phyloP scores from a whole-genome alignment of 2,113 vertebrate genomes.

The human (Homo sapiens) region DNA sequence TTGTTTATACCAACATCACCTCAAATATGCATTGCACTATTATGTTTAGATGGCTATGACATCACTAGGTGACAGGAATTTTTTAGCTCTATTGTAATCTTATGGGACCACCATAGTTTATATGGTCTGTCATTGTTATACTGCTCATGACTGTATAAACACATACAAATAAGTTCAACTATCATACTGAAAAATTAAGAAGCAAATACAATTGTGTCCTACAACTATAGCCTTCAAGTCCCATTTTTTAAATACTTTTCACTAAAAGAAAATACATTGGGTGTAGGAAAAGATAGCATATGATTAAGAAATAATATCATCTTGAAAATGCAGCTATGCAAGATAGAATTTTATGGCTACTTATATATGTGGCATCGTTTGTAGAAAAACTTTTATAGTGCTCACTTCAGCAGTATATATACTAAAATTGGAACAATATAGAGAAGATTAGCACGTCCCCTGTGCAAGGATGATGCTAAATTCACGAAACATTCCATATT shows the following conservation, averaged over 20 bases:
- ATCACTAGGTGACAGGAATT: not conserved
- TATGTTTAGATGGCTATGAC: not conserved
- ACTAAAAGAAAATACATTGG: not conserved
- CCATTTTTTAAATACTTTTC: not conserved
- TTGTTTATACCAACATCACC: not conserved
- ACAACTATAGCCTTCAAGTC: not conserved
- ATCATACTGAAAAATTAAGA: not conserved
- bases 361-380: not conserved
- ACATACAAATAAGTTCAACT: not conserved
- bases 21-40: not conserved
- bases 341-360: not conserved
- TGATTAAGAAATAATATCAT: not conserved
- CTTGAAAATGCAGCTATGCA: not conserved
- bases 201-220: not conserved
- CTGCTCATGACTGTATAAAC: not conserved
- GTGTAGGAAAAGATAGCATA: not conserved
- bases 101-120: not conserved
- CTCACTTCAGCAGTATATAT: too few species aligned
- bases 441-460: too few species aligned
- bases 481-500: too few species aligned
- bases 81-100: not conserved
- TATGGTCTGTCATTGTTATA: not conserved
- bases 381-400: not conserved
- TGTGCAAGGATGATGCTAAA: too few species aligned
- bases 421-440: too few species aligned